These are phyloP conservation scores for Brachynemurus nebulosus DNA, from an alignment of 2,888 invertebrate genomes.

Conservation along the genomic window DNA sequence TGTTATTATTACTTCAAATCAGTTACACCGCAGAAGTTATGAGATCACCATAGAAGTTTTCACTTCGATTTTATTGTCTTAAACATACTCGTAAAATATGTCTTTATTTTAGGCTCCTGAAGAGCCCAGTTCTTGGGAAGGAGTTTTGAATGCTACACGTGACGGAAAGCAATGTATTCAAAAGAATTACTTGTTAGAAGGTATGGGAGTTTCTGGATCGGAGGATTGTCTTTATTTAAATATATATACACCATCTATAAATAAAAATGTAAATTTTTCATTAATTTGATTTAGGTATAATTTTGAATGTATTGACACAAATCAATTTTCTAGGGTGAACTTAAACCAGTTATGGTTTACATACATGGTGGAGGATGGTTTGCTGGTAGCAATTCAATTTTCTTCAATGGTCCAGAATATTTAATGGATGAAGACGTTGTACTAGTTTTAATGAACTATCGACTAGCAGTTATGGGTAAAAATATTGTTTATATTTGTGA, in stretches of 20 bases:
- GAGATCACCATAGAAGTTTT: no score
- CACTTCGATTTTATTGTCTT: no score
- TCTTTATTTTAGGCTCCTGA: conserved; percentile 22
- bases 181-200: conserved; percentile 28
- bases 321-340: no score
- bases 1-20: no score
- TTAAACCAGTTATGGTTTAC: conserved; percentile 35
- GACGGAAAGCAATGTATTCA: conserved; percentile 32
- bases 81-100: no score
- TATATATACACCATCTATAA: conserved; percentile 28
- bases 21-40: no score
- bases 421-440: conserved; percentile 36
- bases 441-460: conserved; percentile 34
- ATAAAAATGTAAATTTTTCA: neutral
- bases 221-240: conserved; percentile 39
- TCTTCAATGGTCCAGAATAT: conserved; percentile 34
- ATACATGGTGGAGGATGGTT: conserved; percentile 40
- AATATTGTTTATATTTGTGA: neutral
- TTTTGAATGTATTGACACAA: neutral
- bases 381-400: conserved; percentile 31
- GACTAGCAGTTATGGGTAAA: conserved; percentile 28
- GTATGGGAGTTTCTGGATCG: conserved; percentile 25
- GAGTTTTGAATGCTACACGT: conserved; percentile 23
- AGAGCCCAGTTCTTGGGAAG: conserved; percentile 23
- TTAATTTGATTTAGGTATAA: neutral